Evolutionary conservation across 2,797 vertebrate genomes (phyloP), one percentile per base, ranked within the genome.

Genomic region (Discoglossus pictus): DNA sequence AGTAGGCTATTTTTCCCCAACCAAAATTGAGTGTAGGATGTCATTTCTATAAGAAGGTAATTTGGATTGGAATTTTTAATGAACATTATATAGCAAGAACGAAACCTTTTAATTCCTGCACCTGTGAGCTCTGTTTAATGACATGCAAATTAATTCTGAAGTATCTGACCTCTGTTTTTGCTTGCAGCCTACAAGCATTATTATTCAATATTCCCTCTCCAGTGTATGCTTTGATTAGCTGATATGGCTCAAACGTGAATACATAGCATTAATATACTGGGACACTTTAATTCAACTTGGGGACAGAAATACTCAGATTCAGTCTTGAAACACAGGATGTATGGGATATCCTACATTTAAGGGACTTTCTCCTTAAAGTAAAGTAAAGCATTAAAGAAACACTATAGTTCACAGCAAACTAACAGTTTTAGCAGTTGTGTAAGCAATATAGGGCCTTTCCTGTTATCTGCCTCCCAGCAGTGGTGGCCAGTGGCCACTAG

Each of bases 51-150:
- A 35, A 74, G 72, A 79, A 74, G 75, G 72, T 72, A 84, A 82
- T 81, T 70, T 75, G 75, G 80, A 84, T 75, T 78, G 31, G 76
- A 84, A 80, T 84, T 78, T 83, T 81, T 83, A 83, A 82, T 83
- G 75, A 84, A 73, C 64, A 82, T 47, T 55, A 63, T 59, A 42
- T 76, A 80, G 27, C 54, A 82, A 83, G 78, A 82, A 27, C 55
- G 74, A 79, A 76, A 72, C 53, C 59, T 76, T 75, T 77, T 83
- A 78, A 65, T 78, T 82, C 75, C 79, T 81, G 74, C 79, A 77
- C 79, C 79, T 81, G 79, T 75, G 72, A 72, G 39, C 10, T 1
- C 74, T 75, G 68, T 74, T 73, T 76, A 80, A 75, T 76, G 61
- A 79, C 80, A 84, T 82, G 68, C 61, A 88, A 79, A 83, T 78